Evolutionary conservation across 2,113 vertebrate genomes (phyloP).

Genomic region (Asarcornis scutulata): DNA sequence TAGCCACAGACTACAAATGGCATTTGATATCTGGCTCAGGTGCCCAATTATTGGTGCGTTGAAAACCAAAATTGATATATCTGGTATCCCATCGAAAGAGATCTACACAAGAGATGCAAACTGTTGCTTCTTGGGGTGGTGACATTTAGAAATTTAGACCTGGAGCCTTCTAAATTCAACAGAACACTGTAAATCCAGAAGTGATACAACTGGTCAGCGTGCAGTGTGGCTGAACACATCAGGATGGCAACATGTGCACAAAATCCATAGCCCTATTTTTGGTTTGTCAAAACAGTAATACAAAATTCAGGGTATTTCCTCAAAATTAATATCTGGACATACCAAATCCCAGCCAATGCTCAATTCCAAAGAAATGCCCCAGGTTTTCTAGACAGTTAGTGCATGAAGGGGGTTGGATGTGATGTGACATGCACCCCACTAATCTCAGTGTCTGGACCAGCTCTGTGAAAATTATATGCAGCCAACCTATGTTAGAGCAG

Average conservation of each 20-base stretch:
- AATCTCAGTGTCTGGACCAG: background rate
- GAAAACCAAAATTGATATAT: background rate
- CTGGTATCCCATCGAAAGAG: background rate
- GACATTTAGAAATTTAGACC: background rate
- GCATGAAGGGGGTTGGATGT: background rate
- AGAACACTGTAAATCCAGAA: background rate
- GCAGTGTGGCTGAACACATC: background rate
- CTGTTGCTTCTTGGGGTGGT: background rate
- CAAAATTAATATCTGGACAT: background rate
- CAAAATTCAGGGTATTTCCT: constrained; percentile 14
- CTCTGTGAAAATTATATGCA: background rate
- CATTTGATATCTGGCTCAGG: background rate
- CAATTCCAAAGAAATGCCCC: constrained; percentile 39
- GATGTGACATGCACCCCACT: background rate
- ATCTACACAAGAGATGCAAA: background rate
- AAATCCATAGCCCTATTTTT: background rate
- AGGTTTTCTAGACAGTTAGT: background rate
- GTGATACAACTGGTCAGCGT: background rate
- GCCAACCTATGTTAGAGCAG: background rate
- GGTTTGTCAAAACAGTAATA: background rate
- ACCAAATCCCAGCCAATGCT: background rate
- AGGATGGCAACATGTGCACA: background rate
- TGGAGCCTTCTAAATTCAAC: background rate
- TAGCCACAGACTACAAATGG: background rate
- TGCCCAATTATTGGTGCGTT: background rate